Percentiles rank a stretch among this genome's conserved stretches.
These are phyloP conservation scores for Sminthopsis crassicaudata DNA, from an alignment of 2,113 vertebrate species.

Conservation along the genomic window DNA sequence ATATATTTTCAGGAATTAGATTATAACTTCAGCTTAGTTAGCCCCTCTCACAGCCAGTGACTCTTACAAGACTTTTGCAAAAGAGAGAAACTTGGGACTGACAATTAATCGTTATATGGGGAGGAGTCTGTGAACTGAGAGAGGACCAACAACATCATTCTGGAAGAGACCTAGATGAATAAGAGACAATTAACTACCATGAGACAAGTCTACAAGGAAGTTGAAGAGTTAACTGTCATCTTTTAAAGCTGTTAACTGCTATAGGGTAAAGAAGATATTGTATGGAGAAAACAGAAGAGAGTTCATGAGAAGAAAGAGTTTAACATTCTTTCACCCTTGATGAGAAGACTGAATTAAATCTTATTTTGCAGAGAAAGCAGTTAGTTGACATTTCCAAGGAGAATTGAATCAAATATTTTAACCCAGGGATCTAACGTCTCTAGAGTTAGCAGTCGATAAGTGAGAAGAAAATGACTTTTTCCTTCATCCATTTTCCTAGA, in stretches of 20 bases:
- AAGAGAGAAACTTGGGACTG: background rate
- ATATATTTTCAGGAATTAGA: background rate
- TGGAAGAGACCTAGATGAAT: background rate
- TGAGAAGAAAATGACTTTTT: background rate
- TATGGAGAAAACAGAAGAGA: background rate
- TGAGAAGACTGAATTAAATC: background rate
- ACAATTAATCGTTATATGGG: background rate
- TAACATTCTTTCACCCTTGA: background rate
- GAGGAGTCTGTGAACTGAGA: background rate
- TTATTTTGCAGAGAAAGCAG: background rate
- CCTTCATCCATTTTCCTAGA: background rate
- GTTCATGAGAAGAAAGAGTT: background rate
- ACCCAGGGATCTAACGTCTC: background rate
- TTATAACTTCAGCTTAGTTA: background rate
- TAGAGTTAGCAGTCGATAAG: background rate
- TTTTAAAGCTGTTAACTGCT: background rate
- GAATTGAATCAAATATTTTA: background rate
- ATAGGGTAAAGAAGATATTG: background rate
- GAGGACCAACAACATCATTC: background rate
- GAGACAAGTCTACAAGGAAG: background rate
- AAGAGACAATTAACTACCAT: background rate
- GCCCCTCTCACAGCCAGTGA: fast-evolving
- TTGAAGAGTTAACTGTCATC: background rate
- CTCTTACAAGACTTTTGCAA: background rate
- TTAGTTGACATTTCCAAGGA: background rate